phyloP scores from a whole-genome alignment of 1,140 invertebrate genomes.

The Scylla paramamosain region DNA sequence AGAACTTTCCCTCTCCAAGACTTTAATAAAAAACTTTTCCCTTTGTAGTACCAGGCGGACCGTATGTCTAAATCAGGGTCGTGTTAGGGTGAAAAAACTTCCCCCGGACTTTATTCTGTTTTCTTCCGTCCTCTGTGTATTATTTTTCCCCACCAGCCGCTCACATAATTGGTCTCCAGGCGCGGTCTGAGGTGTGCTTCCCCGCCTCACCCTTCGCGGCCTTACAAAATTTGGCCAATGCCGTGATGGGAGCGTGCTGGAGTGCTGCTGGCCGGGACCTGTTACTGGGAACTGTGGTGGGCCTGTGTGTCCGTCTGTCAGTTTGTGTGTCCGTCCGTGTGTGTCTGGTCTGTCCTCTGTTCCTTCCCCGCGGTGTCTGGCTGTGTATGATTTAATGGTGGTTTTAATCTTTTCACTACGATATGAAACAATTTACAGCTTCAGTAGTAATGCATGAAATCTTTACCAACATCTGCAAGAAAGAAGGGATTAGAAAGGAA shows the following conservation, averaged over 20 bases:
- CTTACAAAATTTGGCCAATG: conserved; percentile 5
- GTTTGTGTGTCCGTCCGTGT: too few relatives aligned
- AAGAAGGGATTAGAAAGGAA: too few relatives aligned
- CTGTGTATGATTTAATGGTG: too few relatives aligned
- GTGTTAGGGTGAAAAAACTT: background rate
- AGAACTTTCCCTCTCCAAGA: background rate
- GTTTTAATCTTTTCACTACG: too few relatives aligned
- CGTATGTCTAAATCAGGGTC: background rate
- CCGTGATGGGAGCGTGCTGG: background rate
- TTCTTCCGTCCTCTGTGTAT: too few relatives aligned
- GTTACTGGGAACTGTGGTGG: background rate
- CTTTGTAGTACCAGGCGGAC: background rate
- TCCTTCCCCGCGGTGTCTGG: too few relatives aligned
- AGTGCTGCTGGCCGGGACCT: background rate
- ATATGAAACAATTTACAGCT: too few relatives aligned
- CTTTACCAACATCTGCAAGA: too few relatives aligned
- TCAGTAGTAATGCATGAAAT: too few relatives aligned
- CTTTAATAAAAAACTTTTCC: background rate
- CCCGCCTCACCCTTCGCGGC: background rate
- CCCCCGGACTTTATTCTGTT: too few relatives aligned
- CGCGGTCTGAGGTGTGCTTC: background rate
- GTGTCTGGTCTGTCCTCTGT: too few relatives aligned
- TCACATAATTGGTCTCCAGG: background rate
- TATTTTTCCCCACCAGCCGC: background rate
- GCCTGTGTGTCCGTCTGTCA: too few relatives aligned